phyloP scores from a whole-genome alignment of 1,140 invertebrate species.

The Anadara kagoshimensis region DNA sequence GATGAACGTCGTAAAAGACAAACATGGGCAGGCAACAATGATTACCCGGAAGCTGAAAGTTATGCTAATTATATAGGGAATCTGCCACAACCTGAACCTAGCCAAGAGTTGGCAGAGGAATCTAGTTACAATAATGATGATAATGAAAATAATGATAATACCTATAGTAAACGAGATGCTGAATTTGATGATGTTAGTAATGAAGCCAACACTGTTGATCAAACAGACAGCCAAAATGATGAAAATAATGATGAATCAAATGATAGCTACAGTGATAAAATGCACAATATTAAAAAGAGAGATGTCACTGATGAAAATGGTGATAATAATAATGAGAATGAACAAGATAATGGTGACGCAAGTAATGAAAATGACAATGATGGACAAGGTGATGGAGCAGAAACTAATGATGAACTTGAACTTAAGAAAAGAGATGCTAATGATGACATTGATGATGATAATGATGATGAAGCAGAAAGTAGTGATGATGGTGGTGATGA shows the following conservation, averaged over 20 bases:
- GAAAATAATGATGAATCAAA: not conserved
- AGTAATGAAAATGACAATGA: not conserved
- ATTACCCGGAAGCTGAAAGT: too few relatives aligned
- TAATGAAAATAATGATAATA: too few relatives aligned
- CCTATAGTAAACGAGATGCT: not conserved
- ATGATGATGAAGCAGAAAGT: constrained; percentile 2
- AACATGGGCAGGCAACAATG: too few relatives aligned
- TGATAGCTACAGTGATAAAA: too few relatives aligned
- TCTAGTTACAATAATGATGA: not conserved
- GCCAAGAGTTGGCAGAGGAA: too few relatives aligned
- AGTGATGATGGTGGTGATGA: constrained; percentile 11
- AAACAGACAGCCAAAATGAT: not conserved
- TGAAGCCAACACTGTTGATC: not conserved
- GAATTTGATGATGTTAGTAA: not conserved
- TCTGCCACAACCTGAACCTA: too few relatives aligned
- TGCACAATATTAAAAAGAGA: not conserved
- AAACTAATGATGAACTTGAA: constrained; percentile 5
- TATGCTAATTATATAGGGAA: too few relatives aligned
- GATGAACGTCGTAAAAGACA: too few relatives aligned
- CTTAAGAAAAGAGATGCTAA: not conserved
- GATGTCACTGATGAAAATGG: too few relatives aligned
- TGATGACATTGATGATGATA: constrained; percentile 5
- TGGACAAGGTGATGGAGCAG: not conserved
- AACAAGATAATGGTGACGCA: not conserved
- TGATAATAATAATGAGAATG: not conserved